These are phyloP conservation scores for Drosophila subpulchrella DNA, from an alignment of 1,140 invertebrate species.

Conservation along the genomic window DNA sequence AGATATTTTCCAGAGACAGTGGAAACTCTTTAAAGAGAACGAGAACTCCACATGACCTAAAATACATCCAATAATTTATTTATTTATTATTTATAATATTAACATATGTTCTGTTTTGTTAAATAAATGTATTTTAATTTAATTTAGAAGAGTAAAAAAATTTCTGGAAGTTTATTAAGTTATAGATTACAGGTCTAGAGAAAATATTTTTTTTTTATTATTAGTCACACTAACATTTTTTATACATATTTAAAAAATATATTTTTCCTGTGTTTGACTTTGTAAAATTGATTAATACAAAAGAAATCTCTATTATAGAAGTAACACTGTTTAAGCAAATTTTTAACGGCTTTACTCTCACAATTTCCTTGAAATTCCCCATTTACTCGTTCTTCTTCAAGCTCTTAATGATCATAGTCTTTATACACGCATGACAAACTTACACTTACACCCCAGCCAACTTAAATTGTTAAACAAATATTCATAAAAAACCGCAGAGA, in stretches of 20 bases:
- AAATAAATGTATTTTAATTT: too few species aligned
- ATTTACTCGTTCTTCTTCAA: slow-evolving; percentile 20
- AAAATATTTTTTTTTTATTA: too few species aligned
- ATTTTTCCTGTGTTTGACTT: too few species aligned
- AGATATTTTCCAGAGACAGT: slow-evolving; percentile 14
- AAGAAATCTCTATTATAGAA: background rate
- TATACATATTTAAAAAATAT: too few species aligned
- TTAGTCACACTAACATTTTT: too few species aligned
- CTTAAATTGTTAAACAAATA: slow-evolving; percentile 62
- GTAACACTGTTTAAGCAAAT: slow-evolving; percentile 5
- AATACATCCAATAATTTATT: too few species aligned
- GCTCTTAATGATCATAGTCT: slow-evolving; percentile 61
- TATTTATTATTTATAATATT: too few species aligned
- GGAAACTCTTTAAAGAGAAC: background rate
- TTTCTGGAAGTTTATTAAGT: too few species aligned
- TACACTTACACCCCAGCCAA: slow-evolving; percentile 11
- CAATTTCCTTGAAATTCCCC: slow-evolving; percentile 52
- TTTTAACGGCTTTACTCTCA: slow-evolving; percentile 39
- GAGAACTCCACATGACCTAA: background rate
- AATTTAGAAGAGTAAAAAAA: too few species aligned
- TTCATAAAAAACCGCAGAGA: slow-evolving; percentile 20
- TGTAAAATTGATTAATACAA: too few species aligned
- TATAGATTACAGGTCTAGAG: too few species aligned
- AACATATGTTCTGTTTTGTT: too few species aligned
- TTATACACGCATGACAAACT: slow-evolving; percentile 23